These are phyloP conservation scores for Squalus acanthias DNA, from an alignment of 2,797 vertebrate species.

Conservation along the genomic window DNA sequence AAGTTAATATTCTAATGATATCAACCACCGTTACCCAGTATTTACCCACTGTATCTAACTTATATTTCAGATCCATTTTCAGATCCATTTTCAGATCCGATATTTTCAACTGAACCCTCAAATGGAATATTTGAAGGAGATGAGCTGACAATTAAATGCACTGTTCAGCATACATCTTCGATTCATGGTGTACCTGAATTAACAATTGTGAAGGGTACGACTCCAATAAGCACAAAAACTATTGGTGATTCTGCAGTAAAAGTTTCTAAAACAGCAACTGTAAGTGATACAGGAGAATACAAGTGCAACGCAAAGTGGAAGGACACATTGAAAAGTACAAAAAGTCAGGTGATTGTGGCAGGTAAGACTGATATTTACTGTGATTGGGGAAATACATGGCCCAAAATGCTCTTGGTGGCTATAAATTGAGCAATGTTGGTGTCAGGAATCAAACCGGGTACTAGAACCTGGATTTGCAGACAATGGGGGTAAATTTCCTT, in stretches of 20 bases:
- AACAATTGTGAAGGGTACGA: not conserved
- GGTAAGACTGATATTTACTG: conserved; percentile 6
- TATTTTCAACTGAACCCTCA: not conserved
- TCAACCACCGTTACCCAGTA: too few relatives aligned
- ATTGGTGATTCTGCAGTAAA: not conserved
- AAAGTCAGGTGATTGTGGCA: not conserved
- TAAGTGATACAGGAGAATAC: not conserved
- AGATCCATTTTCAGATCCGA: not conserved
- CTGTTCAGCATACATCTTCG: not conserved
- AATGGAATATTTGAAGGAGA: not conserved
- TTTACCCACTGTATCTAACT: too few relatives aligned
- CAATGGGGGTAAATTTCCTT: too few relatives aligned
- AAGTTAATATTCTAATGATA: too few relatives aligned
- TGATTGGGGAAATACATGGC: not conserved
- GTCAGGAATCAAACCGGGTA: not conserved
- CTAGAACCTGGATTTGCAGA: too few relatives aligned
- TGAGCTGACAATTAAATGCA: not conserved
- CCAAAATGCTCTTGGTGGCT: not conserved
- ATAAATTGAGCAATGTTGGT: not conserved
- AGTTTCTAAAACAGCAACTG: not conserved
- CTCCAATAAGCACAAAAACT: not conserved
- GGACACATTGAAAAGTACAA: not conserved
- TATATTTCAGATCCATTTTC: too few relatives aligned
- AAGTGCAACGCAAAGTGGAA: not conserved
- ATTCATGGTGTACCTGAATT: too few relatives aligned